Conservation (phyloP, 2,113 vertebrate species). For the Desmodus rotundus region DNA sequence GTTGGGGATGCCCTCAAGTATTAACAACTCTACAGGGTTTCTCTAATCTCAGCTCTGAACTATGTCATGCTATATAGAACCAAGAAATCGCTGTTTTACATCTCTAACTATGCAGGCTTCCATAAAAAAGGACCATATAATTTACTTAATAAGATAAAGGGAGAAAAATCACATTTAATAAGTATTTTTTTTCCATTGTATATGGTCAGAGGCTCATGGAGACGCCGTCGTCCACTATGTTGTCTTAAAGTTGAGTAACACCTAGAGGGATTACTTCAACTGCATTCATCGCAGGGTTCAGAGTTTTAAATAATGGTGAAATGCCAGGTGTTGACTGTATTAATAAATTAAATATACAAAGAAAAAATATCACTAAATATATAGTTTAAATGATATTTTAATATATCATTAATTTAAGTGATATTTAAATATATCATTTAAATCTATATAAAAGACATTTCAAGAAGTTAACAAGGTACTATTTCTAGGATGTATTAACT, state of each 20-base stretch:
- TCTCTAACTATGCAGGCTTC: constrained; percentile 82
- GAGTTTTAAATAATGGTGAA: constrained; percentile 52
- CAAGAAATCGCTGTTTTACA: constrained; percentile 89
- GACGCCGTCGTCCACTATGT: constrained; percentile 23
- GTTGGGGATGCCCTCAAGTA: constrained; percentile 88
- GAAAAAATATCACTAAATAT: constrained; percentile 20
- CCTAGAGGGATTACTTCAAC: not conserved
- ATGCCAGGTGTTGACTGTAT: not conserved
- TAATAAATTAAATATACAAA: constrained; percentile 9
- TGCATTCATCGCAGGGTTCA: constrained; percentile 39
- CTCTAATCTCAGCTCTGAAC: constrained; percentile 89
- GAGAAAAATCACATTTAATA: constrained; percentile 71
- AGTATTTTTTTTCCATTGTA: constrained; percentile 65
- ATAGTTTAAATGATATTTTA: no score
- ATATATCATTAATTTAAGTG: no score
- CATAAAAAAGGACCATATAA: constrained; percentile 73
- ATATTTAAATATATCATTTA: no score
- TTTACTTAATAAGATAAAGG: constrained; percentile 80
- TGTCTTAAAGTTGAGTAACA: constrained; percentile 43
- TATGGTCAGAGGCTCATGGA: constrained; percentile 27
- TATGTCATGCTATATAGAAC: constrained; percentile 87
- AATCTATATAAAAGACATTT: constrained; percentile 45
- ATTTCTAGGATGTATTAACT: constrained; percentile 34
- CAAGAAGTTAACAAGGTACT: constrained; percentile 7
- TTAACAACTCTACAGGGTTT: constrained; percentile 89